Base-by-base conservation (phyloP, 2,113 vertebrate species). In the Octodon degus region DNA sequence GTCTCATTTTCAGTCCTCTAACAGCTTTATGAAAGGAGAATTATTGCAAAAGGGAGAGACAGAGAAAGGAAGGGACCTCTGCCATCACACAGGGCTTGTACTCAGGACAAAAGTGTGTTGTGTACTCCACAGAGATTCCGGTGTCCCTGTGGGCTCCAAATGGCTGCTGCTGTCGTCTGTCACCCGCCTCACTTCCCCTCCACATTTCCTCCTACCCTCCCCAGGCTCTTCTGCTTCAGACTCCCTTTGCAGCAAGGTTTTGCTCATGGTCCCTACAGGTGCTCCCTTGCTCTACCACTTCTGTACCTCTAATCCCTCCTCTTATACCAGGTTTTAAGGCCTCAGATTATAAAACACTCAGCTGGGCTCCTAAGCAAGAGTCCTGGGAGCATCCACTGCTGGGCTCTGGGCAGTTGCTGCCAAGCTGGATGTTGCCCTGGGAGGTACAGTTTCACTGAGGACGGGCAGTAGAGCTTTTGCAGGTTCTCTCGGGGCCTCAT, bases 141-240 rank as follows among this genome's bases (percentile, higher is more conserved):
- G 7, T 0, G 0, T 63, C 63, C 62, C 47, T 76, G 62, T 27
- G 65, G 63, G 91, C 10, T 37, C 80, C 62, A 68, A 27, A 25
- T 62, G 47, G 43, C 70, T 12, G 0, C 20, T 13, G 30, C 0
- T 30, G 16, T 32, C 3, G 19, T 65, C 25, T 30, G 3, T 5
- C 22, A 0, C 58, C 16, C 7, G 47, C 58, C 40, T 27, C 2
- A 5, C 62, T 81, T 77, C 50, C 50, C 80, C 65, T 34, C 89
- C 53, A 37, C n/a, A 10, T 1, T 47, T 32, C 43, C 24, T 17
- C 37, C 37, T 37, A 0, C 37, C 82, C 40, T 62, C 62, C 22
- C 67, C 67, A 12, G 16, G 10, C 40, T 40, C 20, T 72, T 40
- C 76, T 68, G 34, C 53, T 68, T 24, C 0, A 17, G 60, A 80